Conservation (phyloP, 2,797 vertebrate genomes). For the Parambassis ranga region DNA sequence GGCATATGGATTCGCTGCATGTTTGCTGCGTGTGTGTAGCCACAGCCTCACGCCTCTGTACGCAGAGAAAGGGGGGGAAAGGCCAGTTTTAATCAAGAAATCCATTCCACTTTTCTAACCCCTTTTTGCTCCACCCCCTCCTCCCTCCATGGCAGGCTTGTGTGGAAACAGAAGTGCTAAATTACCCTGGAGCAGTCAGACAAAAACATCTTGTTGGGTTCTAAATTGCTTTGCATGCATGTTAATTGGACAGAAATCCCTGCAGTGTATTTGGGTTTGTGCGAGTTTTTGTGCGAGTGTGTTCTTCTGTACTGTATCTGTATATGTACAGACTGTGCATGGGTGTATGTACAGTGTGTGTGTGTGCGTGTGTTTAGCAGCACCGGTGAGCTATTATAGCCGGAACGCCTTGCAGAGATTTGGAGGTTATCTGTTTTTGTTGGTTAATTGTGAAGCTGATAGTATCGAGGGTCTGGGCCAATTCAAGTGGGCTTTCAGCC, state of each 20-base stretch:
- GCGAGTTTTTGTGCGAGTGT: conserved; percentile 53
- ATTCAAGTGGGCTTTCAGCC: conserved; percentile 83
- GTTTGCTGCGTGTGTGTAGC: conserved; percentile 72
- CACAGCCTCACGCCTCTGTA: conserved; percentile 60
- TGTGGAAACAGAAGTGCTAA: conserved; percentile 79
- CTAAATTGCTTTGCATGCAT: conserved; percentile 87
- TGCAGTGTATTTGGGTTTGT: conserved; percentile 78
- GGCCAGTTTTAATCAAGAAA: conserved; percentile 87
- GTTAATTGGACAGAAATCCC: conserved; percentile 87
- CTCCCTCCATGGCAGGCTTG: conserved; percentile 67
- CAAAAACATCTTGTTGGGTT: conserved; percentile 86
- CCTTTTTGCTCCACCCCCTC: conserved; percentile 65
- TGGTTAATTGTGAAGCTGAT: conserved; percentile 86
- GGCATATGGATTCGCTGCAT: conserved; percentile 83
- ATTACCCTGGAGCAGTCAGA: conserved; percentile 83
- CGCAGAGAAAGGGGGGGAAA: conserved; percentile 63
- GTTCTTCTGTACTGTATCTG: conserved; percentile 51
- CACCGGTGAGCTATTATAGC: conserved; percentile 72
- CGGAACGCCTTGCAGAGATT: conserved; percentile 75
- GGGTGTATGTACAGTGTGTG: conserved; percentile 2
- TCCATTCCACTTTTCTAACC: conserved; percentile 82
- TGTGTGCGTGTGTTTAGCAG: conserved; percentile 36
- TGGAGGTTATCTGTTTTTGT: conserved; percentile 86
- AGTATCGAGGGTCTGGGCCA: conserved; percentile 79
- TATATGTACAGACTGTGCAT: conserved; percentile 39